Conservation (phyloP, 2,797 vertebrate species). For the Ptychadena robeensis region DNA sequence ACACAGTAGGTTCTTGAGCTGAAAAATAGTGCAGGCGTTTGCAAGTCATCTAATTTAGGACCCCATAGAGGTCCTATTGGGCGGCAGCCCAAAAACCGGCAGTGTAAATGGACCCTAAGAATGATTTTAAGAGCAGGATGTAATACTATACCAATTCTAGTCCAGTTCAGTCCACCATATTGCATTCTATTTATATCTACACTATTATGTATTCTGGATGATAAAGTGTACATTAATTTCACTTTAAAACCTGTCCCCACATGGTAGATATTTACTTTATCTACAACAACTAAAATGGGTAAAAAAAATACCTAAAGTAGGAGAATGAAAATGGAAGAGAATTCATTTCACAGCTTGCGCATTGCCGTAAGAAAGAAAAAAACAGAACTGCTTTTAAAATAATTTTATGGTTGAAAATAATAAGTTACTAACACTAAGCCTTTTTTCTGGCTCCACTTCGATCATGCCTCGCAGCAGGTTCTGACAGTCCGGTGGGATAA, state of each 20-base stretch:
- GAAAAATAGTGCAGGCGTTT: no score
- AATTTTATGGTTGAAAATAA: background rate
- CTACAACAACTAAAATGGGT: background rate
- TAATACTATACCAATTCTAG: no score
- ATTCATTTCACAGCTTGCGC: background rate
- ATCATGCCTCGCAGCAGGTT: conserved; percentile 90
- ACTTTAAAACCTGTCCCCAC: background rate
- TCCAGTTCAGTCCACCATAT: no score
- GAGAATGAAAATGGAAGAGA: background rate
- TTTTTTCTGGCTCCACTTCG: conserved; percentile 89
- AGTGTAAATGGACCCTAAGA: no score
- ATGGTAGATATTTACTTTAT: background rate
- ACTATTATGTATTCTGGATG: no score
- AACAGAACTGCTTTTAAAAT: background rate
- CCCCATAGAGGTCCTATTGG: no score
- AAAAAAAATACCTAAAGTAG: background rate
- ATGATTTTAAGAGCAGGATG: no score
- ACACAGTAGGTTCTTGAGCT: no score
- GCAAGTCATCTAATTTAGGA: no score
- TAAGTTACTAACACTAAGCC: conserved; percentile 81
- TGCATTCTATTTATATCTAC: no score
- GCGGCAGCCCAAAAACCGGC: no score
- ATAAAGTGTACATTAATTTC: background rate
- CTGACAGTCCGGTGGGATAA: conserved; percentile 91
- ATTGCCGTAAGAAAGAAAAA: conserved; percentile 29